Conservation (phyloP, 2,113 vertebrate genomes). For the Carettochelys insculpta region DNA sequence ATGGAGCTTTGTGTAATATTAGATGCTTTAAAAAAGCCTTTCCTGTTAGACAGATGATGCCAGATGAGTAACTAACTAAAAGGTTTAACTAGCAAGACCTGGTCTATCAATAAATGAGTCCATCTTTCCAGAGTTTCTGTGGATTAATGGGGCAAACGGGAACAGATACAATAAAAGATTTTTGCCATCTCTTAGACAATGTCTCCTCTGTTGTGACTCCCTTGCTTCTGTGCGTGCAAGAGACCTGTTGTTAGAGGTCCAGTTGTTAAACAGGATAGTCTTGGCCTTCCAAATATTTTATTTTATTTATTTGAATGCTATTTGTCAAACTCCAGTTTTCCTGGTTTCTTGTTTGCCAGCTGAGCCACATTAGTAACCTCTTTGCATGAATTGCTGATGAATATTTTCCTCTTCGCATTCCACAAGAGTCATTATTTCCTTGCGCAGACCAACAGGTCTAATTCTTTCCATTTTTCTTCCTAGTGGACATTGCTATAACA, state of each 20-base stretch:
- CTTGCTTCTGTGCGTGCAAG: not conserved
- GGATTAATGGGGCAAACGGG: not conserved
- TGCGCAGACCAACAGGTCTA: not conserved
- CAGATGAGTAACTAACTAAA: not conserved
- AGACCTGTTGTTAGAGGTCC: not conserved
- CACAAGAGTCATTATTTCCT: not conserved
- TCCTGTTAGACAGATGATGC: not conserved
- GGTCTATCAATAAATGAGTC: not conserved
- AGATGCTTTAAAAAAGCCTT: not conserved
- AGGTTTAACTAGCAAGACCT: not conserved
- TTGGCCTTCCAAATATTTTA: not conserved
- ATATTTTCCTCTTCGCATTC: not conserved
- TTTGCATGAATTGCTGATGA: not conserved
- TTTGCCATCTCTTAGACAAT: not conserved
- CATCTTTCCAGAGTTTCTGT: not conserved
- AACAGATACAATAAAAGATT: not conserved
- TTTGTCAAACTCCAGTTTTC: constrained; percentile 25
- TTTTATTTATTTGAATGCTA: not conserved
- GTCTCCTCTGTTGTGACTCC: not conserved
- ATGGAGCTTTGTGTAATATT: not conserved
- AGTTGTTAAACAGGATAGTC: not conserved
- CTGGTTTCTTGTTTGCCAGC: not conserved
- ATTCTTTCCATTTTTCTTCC: not conserved
- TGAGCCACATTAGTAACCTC: not conserved
- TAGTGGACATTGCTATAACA: not conserved